A percentile compares a stretch with the other conserved stretches of the same genome.
Conservation (phyloP, 53 echinoderm and acorn worm species). For the Paracentrotus lividus region DNA sequence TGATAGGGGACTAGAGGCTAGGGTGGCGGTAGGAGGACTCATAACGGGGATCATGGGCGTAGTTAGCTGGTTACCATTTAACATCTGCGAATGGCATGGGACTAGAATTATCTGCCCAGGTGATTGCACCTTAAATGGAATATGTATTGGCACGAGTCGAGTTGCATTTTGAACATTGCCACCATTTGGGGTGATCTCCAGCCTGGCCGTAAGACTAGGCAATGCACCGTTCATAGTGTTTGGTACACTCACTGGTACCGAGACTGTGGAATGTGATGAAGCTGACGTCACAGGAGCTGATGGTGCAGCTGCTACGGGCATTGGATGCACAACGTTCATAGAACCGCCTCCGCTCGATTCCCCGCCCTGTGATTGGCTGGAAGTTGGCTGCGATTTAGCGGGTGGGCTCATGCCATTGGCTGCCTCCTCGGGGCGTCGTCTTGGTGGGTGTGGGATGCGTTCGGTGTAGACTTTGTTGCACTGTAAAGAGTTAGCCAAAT, state of each 20-base stretch:
- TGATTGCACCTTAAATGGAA: slow-evolving; percentile 68
- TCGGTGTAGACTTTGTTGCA: slow-evolving; percentile 27
- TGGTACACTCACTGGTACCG: slow-evolving; percentile 42
- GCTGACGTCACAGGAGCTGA: slow-evolving; percentile 41
- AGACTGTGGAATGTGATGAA: slow-evolving; percentile 44
- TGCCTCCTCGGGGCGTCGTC: slow-evolving; percentile 52
- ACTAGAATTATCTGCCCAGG: slow-evolving; percentile 60
- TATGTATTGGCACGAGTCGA: slow-evolving; percentile 61
- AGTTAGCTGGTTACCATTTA: slow-evolving; percentile 63
- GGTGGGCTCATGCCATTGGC: slow-evolving; percentile 48
- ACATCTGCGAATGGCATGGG: slow-evolving; percentile 63
- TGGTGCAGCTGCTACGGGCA: background rate
- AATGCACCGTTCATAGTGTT: background rate
- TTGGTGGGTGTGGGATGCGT: slow-evolving; percentile 6
- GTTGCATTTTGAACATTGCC: slow-evolving; percentile 31
- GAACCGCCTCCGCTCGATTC: slow-evolving; percentile 7
- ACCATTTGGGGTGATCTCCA: slow-evolving; percentile 46
- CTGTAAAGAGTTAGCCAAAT: slow-evolving; percentile 63
- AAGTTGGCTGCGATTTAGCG: slow-evolving; percentile 36
- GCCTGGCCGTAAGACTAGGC: slow-evolving; percentile 43
- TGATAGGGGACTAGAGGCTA: slow-evolving; percentile 44
- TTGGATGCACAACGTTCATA: slow-evolving; percentile 66
- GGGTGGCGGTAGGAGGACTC: slow-evolving; percentile 58
- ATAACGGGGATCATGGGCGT: slow-evolving; percentile 55
- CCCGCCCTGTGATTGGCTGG: slow-evolving; percentile 60